phyloP scores from a whole-genome alignment of 1,140 invertebrate species.

The Aphidius ervi region DNA sequence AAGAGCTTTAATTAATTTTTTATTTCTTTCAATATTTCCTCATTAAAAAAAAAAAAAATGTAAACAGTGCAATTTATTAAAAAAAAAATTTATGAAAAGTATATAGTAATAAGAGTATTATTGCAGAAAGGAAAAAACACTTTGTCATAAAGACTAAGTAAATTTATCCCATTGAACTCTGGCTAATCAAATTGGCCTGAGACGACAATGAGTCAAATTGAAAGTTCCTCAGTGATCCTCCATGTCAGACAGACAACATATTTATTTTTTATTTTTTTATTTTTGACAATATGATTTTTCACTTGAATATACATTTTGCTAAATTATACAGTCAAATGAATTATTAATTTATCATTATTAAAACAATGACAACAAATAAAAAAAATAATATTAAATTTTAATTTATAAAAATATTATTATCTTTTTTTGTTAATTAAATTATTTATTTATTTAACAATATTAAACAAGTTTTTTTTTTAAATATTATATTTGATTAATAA shows the following conservation, averaged over 20 bases:
- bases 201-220: slow-evolving; percentile 31
- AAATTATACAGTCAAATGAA: too few relatives aligned
- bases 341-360: too few relatives aligned
- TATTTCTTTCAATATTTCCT: too few relatives aligned
- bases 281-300: background rate
- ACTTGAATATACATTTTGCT: too few relatives aligned
- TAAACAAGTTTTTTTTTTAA: background rate
- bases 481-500: background rate
- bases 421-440: too few relatives aligned
- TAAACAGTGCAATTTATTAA: too few relatives aligned
- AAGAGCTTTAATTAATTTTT: too few relatives aligned
- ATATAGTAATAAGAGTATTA: background rate
- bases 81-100: too few relatives aligned
- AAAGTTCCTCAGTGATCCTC: slow-evolving; percentile 18
- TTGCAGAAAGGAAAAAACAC: background rate
- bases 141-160: background rate
- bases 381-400: background rate
- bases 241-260: background rate
- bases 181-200: slow-evolving; percentile 33
- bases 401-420: background rate
- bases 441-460: background rate
- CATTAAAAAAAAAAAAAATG: too few relatives aligned
- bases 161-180: slow-evolving; percentile 16
- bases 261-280: slow-evolving; percentile 3
- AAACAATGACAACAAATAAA: too few relatives aligned